Base-by-base conservation (phyloP, 2,113 vertebrate species). In the Lota lota region DNA sequence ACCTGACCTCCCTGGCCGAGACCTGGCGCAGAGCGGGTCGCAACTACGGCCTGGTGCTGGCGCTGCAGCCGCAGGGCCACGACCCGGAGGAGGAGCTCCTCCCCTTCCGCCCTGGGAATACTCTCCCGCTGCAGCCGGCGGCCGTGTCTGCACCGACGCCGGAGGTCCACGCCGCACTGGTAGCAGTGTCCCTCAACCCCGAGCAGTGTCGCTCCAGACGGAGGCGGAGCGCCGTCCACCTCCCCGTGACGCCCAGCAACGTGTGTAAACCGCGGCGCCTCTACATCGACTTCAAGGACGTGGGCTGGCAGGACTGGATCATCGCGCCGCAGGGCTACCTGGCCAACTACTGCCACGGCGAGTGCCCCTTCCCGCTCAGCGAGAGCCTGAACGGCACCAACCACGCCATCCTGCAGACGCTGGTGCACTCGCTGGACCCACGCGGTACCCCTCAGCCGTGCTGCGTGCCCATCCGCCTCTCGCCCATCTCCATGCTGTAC, bases 231-330 rank as follows among this genome's bases (percentile, higher is more conserved):
- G 62, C 91, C 0, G 2, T 86, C 21, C 69, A 62, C 6, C 69
- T 89, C 4, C 62, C 88, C 0, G 18, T 90, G 0, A 71, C 80
- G 0, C 76, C 87, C 0, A 93, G 92, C 76, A 90, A 81, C 0
- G 76, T 95, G 14, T 99, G 97, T 87, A 94, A 93, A n/a, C 85
- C 94, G 0, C 87, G 95, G 0, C 88, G 92, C 0, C 91, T 98
- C 21, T 97, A 96, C 81, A 91, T 99, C 58, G 95, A 94, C 85
- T 99, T 99, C 87, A 94, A 90, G 4, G 97, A 99, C 1, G 93
- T 99, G 2, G 96, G 95, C 19, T 99, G 96, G 97, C 94, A 97
- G 83, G 94, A 95, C 70, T 99, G 97, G 97, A 94, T 99, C 78
- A 97, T 99, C 1, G 96, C 97, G 0, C 96, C 97, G 0, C 95